A percentile compares a stretch with the other conserved stretches of the same genome.
Conservation (phyloP, 2,888 invertebrate species). For the Tachina grossa region DNA sequence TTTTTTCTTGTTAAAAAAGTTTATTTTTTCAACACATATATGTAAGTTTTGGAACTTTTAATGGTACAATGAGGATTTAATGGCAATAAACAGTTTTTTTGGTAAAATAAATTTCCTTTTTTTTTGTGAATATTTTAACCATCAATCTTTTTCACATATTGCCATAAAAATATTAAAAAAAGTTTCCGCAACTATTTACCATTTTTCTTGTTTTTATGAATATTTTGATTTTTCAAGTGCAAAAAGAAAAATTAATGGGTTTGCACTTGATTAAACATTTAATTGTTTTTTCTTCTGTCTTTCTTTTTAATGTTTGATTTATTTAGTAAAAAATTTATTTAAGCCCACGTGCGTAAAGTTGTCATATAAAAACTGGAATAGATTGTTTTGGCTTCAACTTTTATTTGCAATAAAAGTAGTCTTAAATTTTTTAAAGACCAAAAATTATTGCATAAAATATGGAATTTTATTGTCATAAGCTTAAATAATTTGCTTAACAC, state of each 20-base stretch:
- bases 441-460: too few relatives aligned
- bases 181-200: neutral
- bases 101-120: neutral
- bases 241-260: constrained; percentile 30
- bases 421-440: too few relatives aligned
- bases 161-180: constrained; percentile 39
- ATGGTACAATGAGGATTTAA: constrained; percentile 20
- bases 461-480: too few relatives aligned
- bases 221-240: constrained; percentile 23
- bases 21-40: constrained; percentile 20
- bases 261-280: constrained; percentile 5
- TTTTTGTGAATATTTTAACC: neutral
- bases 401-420: too few relatives aligned
- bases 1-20: neutral
- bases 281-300: neutral
- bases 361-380: too few relatives aligned
- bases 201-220: neutral
- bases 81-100: neutral
- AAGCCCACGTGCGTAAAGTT: too few relatives aligned
- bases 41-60: constrained; percentile 7
- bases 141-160: constrained; percentile 50
- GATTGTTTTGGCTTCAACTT: too few relatives aligned
- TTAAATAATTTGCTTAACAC: too few relatives aligned
- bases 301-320: neutral
- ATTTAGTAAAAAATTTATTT: too few relatives aligned